Percentiles rank a stretch among this genome's conserved stretches.
Evolutionary conservation across 2,888 invertebrate species (phyloP).

Genomic region (Periphyllus acericola): DNA sequence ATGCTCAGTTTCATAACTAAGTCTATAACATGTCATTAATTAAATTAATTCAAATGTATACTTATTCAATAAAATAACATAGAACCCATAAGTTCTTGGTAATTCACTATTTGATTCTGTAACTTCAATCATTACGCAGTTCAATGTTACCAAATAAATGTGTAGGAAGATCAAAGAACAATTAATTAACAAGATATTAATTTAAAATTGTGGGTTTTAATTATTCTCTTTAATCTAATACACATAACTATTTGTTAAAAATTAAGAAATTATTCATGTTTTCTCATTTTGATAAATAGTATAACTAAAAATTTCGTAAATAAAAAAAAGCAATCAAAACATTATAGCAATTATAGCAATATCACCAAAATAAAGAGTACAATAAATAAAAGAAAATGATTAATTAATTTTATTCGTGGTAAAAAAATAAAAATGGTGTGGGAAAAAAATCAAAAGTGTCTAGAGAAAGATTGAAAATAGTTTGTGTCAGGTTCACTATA

Average conservation of each 20-base stretch:
- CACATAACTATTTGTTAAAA: not conserved
- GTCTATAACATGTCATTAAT: not conserved
- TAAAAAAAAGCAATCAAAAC: not conserved
- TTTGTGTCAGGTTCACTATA: too few relatives aligned
- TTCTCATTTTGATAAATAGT: not conserved
- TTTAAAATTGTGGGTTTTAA: not conserved
- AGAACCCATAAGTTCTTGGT: not conserved
- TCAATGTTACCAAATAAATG: not conserved
- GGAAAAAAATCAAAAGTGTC: too few relatives aligned
- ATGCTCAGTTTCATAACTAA: not conserved
- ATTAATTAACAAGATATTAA: not conserved
- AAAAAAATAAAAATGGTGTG: too few relatives aligned
- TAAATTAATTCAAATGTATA: not conserved
- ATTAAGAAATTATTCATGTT: not conserved
- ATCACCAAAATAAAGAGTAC: too few relatives aligned
- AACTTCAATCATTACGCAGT: not conserved
- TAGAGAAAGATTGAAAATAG: too few relatives aligned
- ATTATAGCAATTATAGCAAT: too few relatives aligned
- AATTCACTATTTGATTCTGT: not conserved
- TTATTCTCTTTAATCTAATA: not conserved
- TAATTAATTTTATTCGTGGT: too few relatives aligned
- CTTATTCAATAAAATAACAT: not conserved
- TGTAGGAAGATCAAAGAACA: not conserved
- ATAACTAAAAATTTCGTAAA: not conserved
- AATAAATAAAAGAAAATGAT: too few relatives aligned